Percentiles rank a stretch among this genome's conserved stretches.
Evolutionary conservation across 2,888 invertebrate species (phyloP).

Genomic region (Cloeon dipterum): DNA sequence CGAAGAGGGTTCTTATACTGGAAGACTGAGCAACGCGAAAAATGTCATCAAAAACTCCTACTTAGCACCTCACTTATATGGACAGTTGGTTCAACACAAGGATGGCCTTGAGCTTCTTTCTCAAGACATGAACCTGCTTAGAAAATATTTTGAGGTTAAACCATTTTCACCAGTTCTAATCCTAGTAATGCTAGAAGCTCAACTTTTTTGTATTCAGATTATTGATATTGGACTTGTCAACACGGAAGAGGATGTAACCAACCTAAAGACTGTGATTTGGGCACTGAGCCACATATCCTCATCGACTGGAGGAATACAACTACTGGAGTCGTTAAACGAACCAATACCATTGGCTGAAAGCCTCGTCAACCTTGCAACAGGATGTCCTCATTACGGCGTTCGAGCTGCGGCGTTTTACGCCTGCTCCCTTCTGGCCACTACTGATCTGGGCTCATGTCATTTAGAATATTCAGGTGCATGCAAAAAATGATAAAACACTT

Average conservation of each 20-base stretch:
- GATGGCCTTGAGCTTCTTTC: constrained; percentile 30
- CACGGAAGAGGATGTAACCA: constrained; percentile 43
- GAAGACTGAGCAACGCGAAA: constrained; percentile 29
- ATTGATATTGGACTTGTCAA: constrained; percentile 26
- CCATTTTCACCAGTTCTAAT: no score
- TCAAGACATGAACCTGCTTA: constrained; percentile 24
- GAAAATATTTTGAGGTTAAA: constrained; percentile 22
- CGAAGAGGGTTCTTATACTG: constrained; percentile 51
- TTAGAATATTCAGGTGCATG: constrained; percentile 37
- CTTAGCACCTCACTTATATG: constrained; percentile 61
- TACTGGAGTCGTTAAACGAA: constrained; percentile 21
- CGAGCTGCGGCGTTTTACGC: constrained; percentile 77
- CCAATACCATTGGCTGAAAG: constrained; percentile 9
- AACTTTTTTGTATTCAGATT: no score
- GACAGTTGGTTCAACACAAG: constrained; percentile 51
- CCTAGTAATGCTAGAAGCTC: no score
- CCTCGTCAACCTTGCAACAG: constrained; percentile 42
- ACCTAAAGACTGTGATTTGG: constrained; percentile 78
- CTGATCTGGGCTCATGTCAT: constrained; percentile 57
- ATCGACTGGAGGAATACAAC: constrained; percentile 48
- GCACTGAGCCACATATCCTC: constrained; percentile 60
- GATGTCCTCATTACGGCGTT: constrained; percentile 63
- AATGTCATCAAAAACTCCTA: constrained; percentile 15
- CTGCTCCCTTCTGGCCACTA: constrained; percentile 65
- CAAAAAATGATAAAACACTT: no score